Base-by-base conservation (phyloP, 1,140 invertebrate species). In the Pseudoatta argentina region DNA sequence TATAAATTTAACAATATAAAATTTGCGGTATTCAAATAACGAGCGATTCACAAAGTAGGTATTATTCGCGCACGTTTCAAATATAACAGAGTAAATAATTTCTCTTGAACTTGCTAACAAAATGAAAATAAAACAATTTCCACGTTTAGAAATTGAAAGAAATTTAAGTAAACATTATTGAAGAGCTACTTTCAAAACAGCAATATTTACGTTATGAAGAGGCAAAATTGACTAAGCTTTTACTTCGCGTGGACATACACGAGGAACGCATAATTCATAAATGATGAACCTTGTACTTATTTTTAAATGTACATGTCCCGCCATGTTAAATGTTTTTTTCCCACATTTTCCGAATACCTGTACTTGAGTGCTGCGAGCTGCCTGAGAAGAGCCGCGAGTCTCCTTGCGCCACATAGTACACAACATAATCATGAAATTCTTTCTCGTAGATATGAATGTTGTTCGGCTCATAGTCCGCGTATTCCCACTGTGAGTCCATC, bases 361-460 rank as follows among this genome's bases (percentile, higher is more conserved):
- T 61, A 51, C 53, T 64, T 12, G 55, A 59, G 3, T 34, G 21
- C 18, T 64, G 64, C 24, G 59, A 61, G 7, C 27, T 7, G n/a
- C 53, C 30, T n/a, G 72, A 39, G 5, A 64, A 61, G 2, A 63
- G 21, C 10, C 27, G 59, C 0, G 82, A 78, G 24, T 85, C 66
- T 12, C 51, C 79, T 51, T 73, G 71, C 39, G 72, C 92, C 5
- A 93, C 90, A 85, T 95, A 96, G 87, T 94, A 94, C 7, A 95
- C 95, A n/a, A 95, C 92, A 67, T 94, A 96, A 81, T 95, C 93
- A 6, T 88, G 86, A 48, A 91, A 89, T 53, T 94, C 86, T 51
- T 90, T 94, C 87, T 95, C 93, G 53, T 92, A 94, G 34, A 96
- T 95, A 12, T 92, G 88, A 51, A 95, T 92, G 63, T 91, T 93